Conservation (phyloP, 2,888 invertebrate genomes). For the Mimumesa dahlbomi region DNA sequence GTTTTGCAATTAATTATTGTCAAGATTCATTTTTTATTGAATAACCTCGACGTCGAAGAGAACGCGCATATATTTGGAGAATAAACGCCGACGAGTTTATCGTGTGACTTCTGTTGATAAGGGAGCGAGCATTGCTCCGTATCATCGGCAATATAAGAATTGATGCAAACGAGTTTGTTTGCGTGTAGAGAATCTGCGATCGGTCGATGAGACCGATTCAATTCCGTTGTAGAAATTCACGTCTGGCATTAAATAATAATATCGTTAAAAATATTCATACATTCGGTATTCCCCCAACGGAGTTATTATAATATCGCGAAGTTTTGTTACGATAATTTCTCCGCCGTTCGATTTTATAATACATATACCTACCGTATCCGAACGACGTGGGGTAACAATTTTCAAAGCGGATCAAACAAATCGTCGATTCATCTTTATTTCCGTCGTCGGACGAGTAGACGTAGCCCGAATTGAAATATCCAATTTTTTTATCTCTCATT, state of each 20-base stretch:
- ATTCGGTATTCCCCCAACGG: too few relatives aligned
- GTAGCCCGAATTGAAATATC: too few relatives aligned
- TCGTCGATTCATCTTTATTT: too few relatives aligned
- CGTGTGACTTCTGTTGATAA: conserved; percentile 66
- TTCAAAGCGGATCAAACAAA: too few relatives aligned
- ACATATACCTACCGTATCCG: too few relatives aligned
- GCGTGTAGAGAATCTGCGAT: conserved; percentile 49
- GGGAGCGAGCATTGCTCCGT: conserved; percentile 60
- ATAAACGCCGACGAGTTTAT: conserved; percentile 62
- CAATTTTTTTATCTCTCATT: too few relatives aligned
- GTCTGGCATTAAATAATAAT: background rate
- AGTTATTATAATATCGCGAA: too few relatives aligned
- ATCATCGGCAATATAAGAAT: conserved; percentile 57
- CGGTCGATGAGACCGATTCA: conserved; percentile 11
- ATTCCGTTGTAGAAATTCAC: background rate
- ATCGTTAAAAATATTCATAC: too few relatives aligned
- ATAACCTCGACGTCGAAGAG: conserved; percentile 3
- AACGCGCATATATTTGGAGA: conserved; percentile 47
- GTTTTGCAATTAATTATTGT: background rate
- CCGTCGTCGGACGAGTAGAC: too few relatives aligned
- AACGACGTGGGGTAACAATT: too few relatives aligned
- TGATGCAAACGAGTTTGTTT: conserved; percentile 37
- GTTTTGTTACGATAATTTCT: too few relatives aligned
- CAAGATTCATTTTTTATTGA: conserved; percentile 5
- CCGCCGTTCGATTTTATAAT: too few relatives aligned